Evolutionary conservation across 2,888 invertebrate species (phyloP).

Genomic region (Spialia ferax): DNA sequence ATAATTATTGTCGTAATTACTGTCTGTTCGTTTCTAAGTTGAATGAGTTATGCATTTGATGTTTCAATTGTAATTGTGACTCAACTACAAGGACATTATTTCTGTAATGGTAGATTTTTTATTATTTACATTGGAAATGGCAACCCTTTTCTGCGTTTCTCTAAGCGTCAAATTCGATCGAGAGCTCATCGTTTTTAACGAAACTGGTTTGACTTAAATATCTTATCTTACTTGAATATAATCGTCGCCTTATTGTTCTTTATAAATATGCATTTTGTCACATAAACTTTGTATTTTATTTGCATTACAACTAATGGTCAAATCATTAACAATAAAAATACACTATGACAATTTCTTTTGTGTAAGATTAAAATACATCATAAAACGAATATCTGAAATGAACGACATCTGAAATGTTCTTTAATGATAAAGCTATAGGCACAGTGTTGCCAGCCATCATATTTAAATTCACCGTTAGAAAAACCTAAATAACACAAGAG

Average conservation of each 20-base stretch:
- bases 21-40: background rate
- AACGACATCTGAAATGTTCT: no score
- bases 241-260: conserved; percentile 16
- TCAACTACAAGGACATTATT: background rate
- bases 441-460: background rate
- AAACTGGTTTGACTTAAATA: background rate
- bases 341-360: no score
- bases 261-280: background rate
- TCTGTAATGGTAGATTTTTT: conserved; percentile 6
- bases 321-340: no score
- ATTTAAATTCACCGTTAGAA: background rate
- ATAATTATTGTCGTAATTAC: no score
- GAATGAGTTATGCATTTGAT: background rate
- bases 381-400: no score
- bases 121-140: conserved; percentile 10
- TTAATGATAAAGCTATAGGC: no score
- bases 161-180: conserved; percentile 11
- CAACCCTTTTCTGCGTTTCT: conserved; percentile 14
- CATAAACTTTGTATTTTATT: background rate
- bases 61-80: background rate
- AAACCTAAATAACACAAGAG: no score
- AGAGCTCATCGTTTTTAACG: conserved; percentile 22
- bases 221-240: background rate
- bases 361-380: no score
- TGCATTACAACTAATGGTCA: background rate